Evolutionary conservation across 2,113 vertebrate species (phyloP).

Genomic region (Heterotilapia buettikoferi): DNA sequence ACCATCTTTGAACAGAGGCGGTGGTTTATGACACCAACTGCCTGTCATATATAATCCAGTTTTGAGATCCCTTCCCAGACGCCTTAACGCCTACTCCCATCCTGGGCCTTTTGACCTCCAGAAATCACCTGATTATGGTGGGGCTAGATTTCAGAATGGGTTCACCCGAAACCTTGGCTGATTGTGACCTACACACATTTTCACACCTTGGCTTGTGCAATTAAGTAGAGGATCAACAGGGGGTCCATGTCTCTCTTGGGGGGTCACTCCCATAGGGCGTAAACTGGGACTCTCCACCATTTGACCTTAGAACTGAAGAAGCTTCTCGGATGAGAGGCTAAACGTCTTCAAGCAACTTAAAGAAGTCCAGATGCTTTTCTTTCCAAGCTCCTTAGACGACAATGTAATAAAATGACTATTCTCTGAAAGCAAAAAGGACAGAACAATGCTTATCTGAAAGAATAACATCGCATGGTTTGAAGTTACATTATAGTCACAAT

Average conservation of each 20-base stretch:
- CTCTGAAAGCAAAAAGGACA: not conserved
- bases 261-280: not conserved
- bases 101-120: not conserved
- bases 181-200: not conserved
- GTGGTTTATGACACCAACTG: not conserved
- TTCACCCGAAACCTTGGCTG: not conserved
- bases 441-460: not conserved
- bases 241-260: not conserved
- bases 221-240: not conserved
- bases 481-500: not conserved
- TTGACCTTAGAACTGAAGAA: not conserved
- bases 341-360: not conserved
- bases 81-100: not conserved
- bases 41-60: not conserved
- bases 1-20: not conserved
- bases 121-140: not conserved
- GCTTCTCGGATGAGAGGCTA: rapidly evolving
- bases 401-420: not conserved
- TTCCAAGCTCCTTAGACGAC: not conserved
- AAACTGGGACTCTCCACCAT: not conserved
- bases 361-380: not conserved
- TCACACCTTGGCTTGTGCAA: not conserved
- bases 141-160: not conserved
- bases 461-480: not conserved
- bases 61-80: not conserved